Conservation (phyloP, 2,113 vertebrate genomes). For the Phalacrocorax carbo region DNA sequence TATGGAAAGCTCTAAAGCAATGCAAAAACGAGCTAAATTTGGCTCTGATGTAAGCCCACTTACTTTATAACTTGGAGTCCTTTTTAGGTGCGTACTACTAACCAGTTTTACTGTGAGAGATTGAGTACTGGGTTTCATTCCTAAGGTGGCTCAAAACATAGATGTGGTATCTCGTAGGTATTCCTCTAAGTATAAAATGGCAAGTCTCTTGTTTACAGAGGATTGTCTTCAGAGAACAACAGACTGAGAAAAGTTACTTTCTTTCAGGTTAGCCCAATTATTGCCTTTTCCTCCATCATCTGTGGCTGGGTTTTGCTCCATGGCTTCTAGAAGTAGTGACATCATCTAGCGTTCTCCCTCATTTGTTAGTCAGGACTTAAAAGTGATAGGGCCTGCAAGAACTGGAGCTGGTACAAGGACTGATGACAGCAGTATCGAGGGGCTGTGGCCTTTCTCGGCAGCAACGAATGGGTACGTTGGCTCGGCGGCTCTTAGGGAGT, state of each 20-base stretch:
- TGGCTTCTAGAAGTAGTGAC: not conserved
- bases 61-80: not conserved
- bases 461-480: not conserved
- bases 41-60: not conserved
- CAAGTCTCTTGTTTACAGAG: not conserved
- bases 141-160: not conserved
- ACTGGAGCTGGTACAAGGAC: not conserved
- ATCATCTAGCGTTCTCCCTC: not conserved
- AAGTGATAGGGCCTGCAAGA: not conserved
- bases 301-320: not conserved
- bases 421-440: fast-evolving
- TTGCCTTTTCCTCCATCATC: not conserved
- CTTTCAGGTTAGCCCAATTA: not conserved
- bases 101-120: not conserved
- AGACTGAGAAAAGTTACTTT: not conserved
- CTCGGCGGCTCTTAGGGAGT: fast-evolving
- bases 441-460: not conserved
- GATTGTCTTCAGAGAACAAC: not conserved
- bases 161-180: not conserved
- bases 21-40: not conserved
- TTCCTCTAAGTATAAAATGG: not conserved
- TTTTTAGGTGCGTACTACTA: not conserved
- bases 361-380: not conserved
- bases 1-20: not conserved
- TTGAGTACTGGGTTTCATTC: not conserved